Evolutionary conservation across 2,797 vertebrate species (phyloP).

Genomic region (Chloroceryle inda): DNA sequence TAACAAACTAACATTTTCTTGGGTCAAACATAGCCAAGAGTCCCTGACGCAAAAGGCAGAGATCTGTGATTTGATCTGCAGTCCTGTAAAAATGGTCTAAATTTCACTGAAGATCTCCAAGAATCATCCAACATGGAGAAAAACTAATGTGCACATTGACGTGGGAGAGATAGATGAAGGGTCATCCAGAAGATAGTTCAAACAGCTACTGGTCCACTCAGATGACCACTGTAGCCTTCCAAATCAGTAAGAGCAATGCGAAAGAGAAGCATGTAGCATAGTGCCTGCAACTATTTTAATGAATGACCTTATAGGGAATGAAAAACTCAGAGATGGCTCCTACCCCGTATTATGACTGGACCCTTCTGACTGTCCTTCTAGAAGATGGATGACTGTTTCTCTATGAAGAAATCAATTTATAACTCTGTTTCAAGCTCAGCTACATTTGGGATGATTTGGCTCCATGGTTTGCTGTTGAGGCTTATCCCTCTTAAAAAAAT

Average conservation of each 20-base stretch:
- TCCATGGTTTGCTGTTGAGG: neutral
- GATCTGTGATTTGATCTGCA: neutral
- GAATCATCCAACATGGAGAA: neutral
- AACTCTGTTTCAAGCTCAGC: neutral
- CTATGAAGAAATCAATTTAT: neutral
- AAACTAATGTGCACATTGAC: fast-evolving
- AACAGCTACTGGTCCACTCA: neutral
- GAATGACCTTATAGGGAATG: neutral
- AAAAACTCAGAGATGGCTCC: neutral
- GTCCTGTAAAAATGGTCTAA: neutral
- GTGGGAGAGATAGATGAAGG: neutral
- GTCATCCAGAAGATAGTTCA: neutral
- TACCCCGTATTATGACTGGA: neutral
- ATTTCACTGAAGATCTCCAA: neutral
- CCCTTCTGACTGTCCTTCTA: neutral
- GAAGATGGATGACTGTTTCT: neutral
- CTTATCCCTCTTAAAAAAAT: conserved; percentile 7
- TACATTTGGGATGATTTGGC: neutral
- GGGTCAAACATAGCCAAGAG: neutral
- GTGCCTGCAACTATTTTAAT: neutral
- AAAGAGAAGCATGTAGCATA: neutral
- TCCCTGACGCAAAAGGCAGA: neutral
- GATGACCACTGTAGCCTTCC: neutral
- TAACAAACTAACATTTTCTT: fast-evolving
- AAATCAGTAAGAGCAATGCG: neutral